Conservation (phyloP, 1,140 invertebrate genomes). For the Camponotus vicinus region DNA sequence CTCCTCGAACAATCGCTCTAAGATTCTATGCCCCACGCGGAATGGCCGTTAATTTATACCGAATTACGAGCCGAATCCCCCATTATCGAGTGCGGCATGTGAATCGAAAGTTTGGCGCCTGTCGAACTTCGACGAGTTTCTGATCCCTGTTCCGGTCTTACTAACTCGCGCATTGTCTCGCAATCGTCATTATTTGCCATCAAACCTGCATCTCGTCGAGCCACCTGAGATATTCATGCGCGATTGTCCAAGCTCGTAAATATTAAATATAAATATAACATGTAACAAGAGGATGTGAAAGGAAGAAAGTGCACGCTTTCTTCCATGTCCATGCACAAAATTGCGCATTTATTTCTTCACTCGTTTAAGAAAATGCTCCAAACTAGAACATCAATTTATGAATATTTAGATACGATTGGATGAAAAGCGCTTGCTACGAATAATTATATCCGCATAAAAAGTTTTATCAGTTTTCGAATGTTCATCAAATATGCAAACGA, state of each 20-base stretch:
- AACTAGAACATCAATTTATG: background rate
- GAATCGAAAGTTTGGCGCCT: slow-evolving; percentile 60
- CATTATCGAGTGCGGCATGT: slow-evolving; percentile 48
- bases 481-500: background rate
- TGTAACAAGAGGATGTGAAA: background rate
- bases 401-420: background rate
- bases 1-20: slow-evolving; percentile 64
- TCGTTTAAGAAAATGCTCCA: background rate
- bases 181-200: slow-evolving; percentile 48
- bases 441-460: slow-evolving; percentile 12
- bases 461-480: background rate
- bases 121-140: slow-evolving; percentile 61
- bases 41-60: slow-evolving; percentile 74
- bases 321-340: background rate
- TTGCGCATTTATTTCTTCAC: background rate
- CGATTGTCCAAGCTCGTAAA: background rate
- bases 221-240: slow-evolving; percentile 28
- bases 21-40: slow-evolving; percentile 73
- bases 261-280: slow-evolving; percentile 13
- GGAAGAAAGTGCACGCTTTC: background rate
- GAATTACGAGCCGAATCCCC: slow-evolving; percentile 62
- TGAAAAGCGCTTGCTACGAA: background rate
- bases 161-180: slow-evolving; percentile 56
- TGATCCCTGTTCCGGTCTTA: slow-evolving; percentile 53
- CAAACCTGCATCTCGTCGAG: slow-evolving; percentile 8